Base-by-base conservation (phyloP, 2,113 vertebrate species). In the Riparia riparia region DNA sequence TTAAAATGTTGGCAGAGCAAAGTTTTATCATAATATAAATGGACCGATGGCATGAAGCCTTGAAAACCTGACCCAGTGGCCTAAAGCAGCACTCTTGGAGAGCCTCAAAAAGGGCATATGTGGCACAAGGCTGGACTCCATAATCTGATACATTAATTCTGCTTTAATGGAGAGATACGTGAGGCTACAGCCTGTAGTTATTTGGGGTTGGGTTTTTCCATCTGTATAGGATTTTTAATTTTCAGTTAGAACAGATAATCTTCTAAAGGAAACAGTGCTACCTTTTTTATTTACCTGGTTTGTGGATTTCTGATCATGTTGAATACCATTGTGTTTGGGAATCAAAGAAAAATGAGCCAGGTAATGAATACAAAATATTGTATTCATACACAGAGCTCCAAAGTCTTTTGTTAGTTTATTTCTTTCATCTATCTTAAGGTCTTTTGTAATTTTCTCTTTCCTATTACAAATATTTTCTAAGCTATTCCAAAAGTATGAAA, bases 1-100 rank as follows among this genome's bases (percentile, higher is more conserved):
- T 94, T 82, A 77, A 85, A 89, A 65, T 57, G 63, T 79, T 90
- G n/a, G 57, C 91, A 85, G 84, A 85, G 71, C 29, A 85, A 86
- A 94, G 70, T 34, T 93, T 85, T 91, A 73, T 80, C 42, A 32
- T 82, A n/a, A 44, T 39, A 28, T 76, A 69, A 85, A 73, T 45
- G 70, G 32, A 61, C 26, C 1, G 1, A 51, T 1, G 8, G 17
- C 47, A 49, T 10, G 26, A 76, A 89, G 57, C 69, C 73, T 79
- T 76, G 81, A 69, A 87, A 76, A 87, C 31, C 7, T 29, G 53
- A 89, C 63, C 57, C 45, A 45, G 14, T 39, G 53, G 28, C 66
- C 41, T 61, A 65, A 85, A 93, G 70, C 20, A 74, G 15, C 25
- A 14, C 53, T 79, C 41, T 6, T 26, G 51, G 51, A 29, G 14